Evolutionary conservation across 2,797 vertebrate genomes (phyloP).

Genomic region (Clarias fuscus): DNA sequence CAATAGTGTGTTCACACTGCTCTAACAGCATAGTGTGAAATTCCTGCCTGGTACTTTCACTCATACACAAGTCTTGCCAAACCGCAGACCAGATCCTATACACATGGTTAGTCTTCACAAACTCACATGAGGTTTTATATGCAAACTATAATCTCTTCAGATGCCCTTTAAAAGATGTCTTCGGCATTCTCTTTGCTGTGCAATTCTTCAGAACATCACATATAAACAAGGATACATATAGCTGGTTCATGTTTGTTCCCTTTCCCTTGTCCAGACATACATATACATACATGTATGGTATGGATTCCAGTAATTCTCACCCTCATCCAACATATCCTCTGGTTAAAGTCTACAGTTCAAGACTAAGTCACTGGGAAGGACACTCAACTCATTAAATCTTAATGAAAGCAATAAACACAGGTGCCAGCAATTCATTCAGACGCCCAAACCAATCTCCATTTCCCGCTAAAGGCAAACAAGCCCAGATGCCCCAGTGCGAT

Average conservation of each 20-base stretch:
- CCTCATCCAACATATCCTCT: slow-evolving; percentile 60
- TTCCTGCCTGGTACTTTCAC: slow-evolving; percentile 71
- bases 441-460: slow-evolving; percentile 83
- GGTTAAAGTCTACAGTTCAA: slow-evolving; percentile 62
- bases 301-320: slow-evolving; percentile 57
- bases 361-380: slow-evolving; percentile 76
- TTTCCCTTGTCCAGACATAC: slow-evolving; percentile 58
- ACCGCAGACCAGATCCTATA: slow-evolving; percentile 30
- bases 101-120: not conserved
- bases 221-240: slow-evolving; percentile 16
- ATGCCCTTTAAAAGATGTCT: not conserved
- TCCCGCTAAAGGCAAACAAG: slow-evolving; percentile 80
- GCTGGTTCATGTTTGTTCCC: slow-evolving; percentile 44
- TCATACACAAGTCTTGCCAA: slow-evolving; percentile 56
- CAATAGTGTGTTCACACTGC: slow-evolving; percentile 72
- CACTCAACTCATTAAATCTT: slow-evolving; percentile 84
- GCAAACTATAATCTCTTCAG: not conserved
- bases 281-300: slow-evolving; percentile 60
- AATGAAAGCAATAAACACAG: slow-evolving; percentile 84
- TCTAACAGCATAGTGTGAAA: slow-evolving; percentile 74
- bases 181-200: not conserved
- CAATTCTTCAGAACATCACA: not conserved
- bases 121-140: not conserved
- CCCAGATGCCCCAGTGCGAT: slow-evolving; percentile 74
- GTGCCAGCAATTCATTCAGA: slow-evolving; percentile 82